phyloP scores from a whole-genome alignment of 2,888 invertebrate species.

The Neocrepidodera transversa region DNA sequence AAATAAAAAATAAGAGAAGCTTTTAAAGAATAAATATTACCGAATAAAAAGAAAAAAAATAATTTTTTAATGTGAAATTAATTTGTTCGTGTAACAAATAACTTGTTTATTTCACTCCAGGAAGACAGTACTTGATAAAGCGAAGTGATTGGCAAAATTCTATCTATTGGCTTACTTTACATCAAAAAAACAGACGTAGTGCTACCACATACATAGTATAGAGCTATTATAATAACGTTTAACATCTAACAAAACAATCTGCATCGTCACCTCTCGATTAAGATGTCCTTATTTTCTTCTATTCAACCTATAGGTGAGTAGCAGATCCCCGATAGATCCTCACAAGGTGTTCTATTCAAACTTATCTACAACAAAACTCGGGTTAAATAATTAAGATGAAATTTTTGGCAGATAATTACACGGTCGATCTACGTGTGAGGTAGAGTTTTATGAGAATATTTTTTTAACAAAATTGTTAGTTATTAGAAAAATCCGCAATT shows the following conservation, averaged over 20 bases:
- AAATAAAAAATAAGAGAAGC: background rate
- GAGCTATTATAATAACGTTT: conserved; percentile 22
- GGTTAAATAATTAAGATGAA: conserved; percentile 28
- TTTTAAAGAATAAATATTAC: no score
- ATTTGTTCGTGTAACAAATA: no score
- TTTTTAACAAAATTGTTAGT: conserved; percentile 3
- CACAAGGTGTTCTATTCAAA: conserved; percentile 24
- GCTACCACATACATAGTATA: conserved; percentile 10
- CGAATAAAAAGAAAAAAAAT: no score
- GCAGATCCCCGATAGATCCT: conserved; percentile 15
- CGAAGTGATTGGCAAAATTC: background rate
- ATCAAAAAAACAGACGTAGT: background rate
- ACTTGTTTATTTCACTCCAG: background rate
- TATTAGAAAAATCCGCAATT: no score
- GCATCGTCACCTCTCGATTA: conserved; percentile 25
- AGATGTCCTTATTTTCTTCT: conserved; percentile 24
- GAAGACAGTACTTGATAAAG: background rate
- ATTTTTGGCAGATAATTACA: conserved; percentile 30
- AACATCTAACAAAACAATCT: conserved; percentile 9
- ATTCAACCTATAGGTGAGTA: conserved; percentile 20
- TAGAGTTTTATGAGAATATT: conserved; percentile 17
- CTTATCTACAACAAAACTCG: conserved; percentile 19
- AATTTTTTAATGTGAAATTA: no score
- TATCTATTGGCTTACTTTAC: background rate
- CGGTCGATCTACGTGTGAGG: conserved; percentile 26